These are phyloP conservation scores for Galleria mellonella DNA, from an alignment of 1,140 invertebrate genomes.

Conservation along the genomic window DNA sequence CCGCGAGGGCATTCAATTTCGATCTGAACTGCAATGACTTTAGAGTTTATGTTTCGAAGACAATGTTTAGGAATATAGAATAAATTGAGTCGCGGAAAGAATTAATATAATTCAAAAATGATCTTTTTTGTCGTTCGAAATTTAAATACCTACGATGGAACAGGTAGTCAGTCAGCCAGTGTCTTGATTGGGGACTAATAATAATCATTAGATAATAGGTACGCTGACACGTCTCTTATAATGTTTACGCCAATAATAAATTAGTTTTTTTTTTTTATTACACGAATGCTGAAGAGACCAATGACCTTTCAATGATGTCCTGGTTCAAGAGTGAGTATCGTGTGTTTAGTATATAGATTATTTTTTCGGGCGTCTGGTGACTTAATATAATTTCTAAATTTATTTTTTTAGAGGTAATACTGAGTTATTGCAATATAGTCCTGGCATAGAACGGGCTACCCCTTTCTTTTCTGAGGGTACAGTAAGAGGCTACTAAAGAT, in stretches of 20 bases:
- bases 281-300: conserved; percentile 54
- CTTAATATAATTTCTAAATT: too few relatives aligned
- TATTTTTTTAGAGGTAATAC: too few relatives aligned
- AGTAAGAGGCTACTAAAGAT: too few relatives aligned
- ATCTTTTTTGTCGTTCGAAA: conserved; percentile 35
- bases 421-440: too few relatives aligned
- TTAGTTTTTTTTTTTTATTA: conserved; percentile 26
- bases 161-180: conserved; percentile 54
- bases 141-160: conserved; percentile 35
- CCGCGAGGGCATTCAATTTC: conserved; percentile 18
- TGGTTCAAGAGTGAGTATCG: conserved; percentile 11
- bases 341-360: neutral
- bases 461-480: too few relatives aligned
- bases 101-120: conserved; percentile 44
- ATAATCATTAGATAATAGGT: conserved; percentile 5
- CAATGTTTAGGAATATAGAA: conserved; percentile 8
- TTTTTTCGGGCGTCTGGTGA: too few relatives aligned
- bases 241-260: conserved; percentile 1
- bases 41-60: conserved; percentile 34
- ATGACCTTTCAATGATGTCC: conserved; percentile 43
- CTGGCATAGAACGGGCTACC: too few relatives aligned
- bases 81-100: conserved; percentile 15
- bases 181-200: conserved; percentile 23
- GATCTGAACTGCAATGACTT: conserved; percentile 11
- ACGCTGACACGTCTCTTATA: conserved; percentile 1